phyloP scores from a whole-genome alignment of 2,113 vertebrate genomes.

The Acinonyx jubatus region DNA sequence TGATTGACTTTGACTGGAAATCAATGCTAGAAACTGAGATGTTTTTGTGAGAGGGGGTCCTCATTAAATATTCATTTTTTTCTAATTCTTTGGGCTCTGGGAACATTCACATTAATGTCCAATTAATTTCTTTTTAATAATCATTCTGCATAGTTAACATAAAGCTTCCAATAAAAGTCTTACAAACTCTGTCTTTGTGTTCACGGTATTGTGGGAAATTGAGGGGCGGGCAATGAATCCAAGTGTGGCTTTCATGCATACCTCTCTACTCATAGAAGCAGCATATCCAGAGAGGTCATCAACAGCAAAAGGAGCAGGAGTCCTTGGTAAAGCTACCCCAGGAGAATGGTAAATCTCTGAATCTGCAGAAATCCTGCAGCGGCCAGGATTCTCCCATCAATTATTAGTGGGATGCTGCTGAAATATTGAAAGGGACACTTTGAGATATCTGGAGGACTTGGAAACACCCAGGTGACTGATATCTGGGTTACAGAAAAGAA shows the following conservation, averaged over 20 bases:
- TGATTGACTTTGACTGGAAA: neutral
- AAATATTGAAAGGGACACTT: neutral
- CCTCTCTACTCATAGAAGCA: neutral
- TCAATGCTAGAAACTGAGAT: neutral
- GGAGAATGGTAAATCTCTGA: neutral
- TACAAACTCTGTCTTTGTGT: neutral
- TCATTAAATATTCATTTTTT: neutral
- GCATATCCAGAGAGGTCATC: neutral
- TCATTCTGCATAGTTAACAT: neutral
- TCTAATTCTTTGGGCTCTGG: neutral
- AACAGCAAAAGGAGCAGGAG: neutral
- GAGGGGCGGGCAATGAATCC: neutral
- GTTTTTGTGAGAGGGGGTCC: neutral
- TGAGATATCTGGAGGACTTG: neutral
- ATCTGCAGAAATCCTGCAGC: neutral
- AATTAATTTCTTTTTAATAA: neutral
- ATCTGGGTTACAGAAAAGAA: neutral
- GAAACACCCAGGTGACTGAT: neutral
- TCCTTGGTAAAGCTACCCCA: neutral
- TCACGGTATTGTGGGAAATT: neutral
- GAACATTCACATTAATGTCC: neutral
- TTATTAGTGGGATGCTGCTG: neutral
- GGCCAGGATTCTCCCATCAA: neutral
- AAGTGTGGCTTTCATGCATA: neutral
- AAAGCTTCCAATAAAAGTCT: neutral